Evolutionary conservation across 2,113 vertebrate genomes (phyloP).

Genomic region (Poeciliopsis turrubarensis): DNA sequence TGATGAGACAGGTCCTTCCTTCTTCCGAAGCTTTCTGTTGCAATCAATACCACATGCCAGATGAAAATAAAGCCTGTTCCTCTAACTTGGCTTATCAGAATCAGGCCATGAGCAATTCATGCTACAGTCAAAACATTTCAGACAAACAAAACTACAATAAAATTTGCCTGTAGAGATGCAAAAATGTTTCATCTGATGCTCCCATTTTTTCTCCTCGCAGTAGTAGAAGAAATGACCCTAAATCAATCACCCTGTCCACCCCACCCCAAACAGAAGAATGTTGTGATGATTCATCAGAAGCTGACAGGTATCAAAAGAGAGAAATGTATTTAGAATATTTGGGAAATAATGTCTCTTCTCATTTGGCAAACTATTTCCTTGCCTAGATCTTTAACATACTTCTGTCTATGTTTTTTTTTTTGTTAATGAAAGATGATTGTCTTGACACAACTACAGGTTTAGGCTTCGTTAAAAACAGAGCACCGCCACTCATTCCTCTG

Average conservation of each 20-base stretch:
- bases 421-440: slow-evolving; percentile 9
- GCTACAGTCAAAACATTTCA: too few relatives aligned
- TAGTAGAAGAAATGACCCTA: too few relatives aligned
- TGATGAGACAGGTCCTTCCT: too few relatives aligned
- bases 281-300: neutral
- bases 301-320: neutral
- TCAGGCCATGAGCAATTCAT: too few relatives aligned
- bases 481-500: slow-evolving; percentile 28
- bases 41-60: neutral
- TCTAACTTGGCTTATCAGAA: neutral
- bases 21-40: neutral
- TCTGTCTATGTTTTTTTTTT: slow-evolving; percentile 8
- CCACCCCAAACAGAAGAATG: too few relatives aligned
- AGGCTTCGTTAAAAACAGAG: slow-evolving; percentile 29
- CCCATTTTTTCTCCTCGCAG: too few relatives aligned
- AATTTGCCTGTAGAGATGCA: too few relatives aligned
- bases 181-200: too few relatives aligned
- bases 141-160: too few relatives aligned
- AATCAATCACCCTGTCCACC: too few relatives aligned
- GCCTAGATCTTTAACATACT: neutral
- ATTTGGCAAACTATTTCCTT: neutral
- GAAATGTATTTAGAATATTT: neutral
- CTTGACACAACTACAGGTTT: slow-evolving; percentile 7
- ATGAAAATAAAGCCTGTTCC: neutral
- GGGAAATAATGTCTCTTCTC: neutral